Evolutionary conservation across 2,888 invertebrate species (phyloP).

Genomic region (Callyntrura sp.): DNA sequence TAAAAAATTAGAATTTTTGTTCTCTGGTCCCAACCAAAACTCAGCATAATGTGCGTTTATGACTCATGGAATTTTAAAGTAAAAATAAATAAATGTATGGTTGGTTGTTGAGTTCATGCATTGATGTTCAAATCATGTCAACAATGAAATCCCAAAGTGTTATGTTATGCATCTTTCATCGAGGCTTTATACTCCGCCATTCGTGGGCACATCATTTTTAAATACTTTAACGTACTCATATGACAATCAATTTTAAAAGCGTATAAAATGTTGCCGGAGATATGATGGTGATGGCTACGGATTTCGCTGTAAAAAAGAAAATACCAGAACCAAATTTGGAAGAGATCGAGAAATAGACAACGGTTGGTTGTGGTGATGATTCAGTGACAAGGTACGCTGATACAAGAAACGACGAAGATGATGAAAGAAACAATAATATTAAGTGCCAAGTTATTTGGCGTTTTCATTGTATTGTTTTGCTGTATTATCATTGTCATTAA

Average conservation of each 20-base stretch:
- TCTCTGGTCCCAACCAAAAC: no score
- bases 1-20: no score
- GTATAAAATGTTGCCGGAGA: conserved; percentile 14
- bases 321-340: conserved; percentile 44
- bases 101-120: no score
- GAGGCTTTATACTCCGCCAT: neutral
- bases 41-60: no score
- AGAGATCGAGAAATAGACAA: conserved; percentile 23
- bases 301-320: neutral
- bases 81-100: no score
- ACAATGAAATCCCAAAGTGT: neutral
- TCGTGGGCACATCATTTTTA: conserved; percentile 15
- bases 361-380: neutral
- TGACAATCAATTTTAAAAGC: neutral
- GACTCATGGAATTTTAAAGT: no score
- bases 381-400: neutral
- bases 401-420: no score
- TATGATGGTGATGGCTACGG: neutral
- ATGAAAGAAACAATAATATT: conserved; percentile 27
- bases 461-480: conserved; percentile 6
- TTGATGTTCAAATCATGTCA: neutral
- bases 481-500: conserved; percentile 32
- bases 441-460: conserved; percentile 16
- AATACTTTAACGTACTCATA: conserved; percentile 32
- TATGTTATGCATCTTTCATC: neutral